Percentiles rank a stretch among this genome's conserved stretches.
phyloP scores from a whole-genome alignment of 2,888 invertebrate genomes.

The Periphyllus acericola region DNA sequence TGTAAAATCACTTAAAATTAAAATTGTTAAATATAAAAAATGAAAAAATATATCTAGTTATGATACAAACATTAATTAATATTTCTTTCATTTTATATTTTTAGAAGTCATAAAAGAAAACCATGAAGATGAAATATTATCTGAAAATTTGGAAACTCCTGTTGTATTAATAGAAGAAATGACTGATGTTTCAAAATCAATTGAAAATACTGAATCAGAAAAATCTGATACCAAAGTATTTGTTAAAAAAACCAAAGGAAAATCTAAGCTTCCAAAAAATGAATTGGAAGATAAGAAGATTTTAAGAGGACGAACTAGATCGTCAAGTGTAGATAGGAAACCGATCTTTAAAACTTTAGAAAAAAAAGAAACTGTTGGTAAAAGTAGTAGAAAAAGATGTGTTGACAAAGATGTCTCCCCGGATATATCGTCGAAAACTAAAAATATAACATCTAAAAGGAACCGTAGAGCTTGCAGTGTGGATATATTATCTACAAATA shows the following conservation, averaged over 20 bases:
- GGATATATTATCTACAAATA: neutral
- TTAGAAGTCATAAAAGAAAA: neutral
- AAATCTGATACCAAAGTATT: neutral
- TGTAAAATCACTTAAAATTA: no score
- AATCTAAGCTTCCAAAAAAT: slow-evolving; percentile 8
- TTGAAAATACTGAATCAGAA: neutral
- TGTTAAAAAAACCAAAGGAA: slow-evolving; percentile 1
- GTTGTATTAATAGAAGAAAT: neutral
- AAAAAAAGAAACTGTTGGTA: neutral
- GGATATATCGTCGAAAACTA: neutral
- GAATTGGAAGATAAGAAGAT: neutral
- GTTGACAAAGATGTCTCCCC: neutral
- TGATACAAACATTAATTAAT: neutral
- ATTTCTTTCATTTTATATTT: neutral
- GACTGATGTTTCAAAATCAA: neutral
- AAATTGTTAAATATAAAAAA: no score
- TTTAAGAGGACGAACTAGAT: neutral
- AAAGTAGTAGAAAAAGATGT: slow-evolving; percentile 28
- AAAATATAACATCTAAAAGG: neutral
- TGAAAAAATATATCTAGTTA: neutral
- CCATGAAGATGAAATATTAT: neutral
- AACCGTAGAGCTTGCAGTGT: slow-evolving; percentile 31
- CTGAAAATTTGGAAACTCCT: neutral
- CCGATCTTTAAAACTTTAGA: neutral
- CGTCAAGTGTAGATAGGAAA: slow-evolving; percentile 2